Evolutionary conservation across 2,888 invertebrate genomes (phyloP), one percentile per base, ranked within the genome.

Genomic region (Sphaerophoria taeniata): DNA sequence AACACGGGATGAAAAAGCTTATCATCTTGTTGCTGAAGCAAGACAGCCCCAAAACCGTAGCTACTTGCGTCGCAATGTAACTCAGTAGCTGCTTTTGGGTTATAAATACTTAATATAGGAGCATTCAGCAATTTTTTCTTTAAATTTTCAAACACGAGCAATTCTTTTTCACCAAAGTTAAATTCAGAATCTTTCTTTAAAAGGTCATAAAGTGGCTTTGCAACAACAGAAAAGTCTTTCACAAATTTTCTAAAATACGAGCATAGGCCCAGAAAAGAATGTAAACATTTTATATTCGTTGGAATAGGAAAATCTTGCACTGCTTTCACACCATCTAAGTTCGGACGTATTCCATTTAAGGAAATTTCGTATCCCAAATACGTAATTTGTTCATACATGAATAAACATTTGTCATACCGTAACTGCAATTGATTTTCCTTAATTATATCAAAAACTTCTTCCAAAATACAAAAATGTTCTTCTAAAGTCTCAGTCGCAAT

Each of bases 61-160:
- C 75, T 31, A 70, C 88, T 88, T 2, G 89, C 89, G 75, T 89
- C 89, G 14, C 87, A 88, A 74, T 89, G 89, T 60, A 89, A 65
- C 73, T 89, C 88, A 4, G 89, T 89, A 65, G 88, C 88, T 24
- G 43, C 16, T 24, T 49, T 34, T 4, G 88, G 88, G 5, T 78
- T 69, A 83, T 60, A 90, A 2, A 90, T 65, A 5, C 87, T 86
- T n/a, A 90, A 76, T 11, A 90, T 76, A 24, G 87, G 81, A n/a
- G 55, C 63, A n/a, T 51, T 11, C n/a, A 51, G 11, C 4, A 80
- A 33, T 12, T 51, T 61, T 24, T 24, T 24, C 24, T 24, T 24
- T 24, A 24, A 24, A 24, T 24, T 24, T 24, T 24, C 24, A 24
- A 24, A 24, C 24, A 24, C 24, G 24, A 2, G 2, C 24, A 24